Percentiles rank a stretch among this genome's conserved stretches.
These are phyloP conservation scores for Chloropsis hardwickii DNA, from an alignment of 2,113 vertebrate species.

Conservation along the genomic window DNA sequence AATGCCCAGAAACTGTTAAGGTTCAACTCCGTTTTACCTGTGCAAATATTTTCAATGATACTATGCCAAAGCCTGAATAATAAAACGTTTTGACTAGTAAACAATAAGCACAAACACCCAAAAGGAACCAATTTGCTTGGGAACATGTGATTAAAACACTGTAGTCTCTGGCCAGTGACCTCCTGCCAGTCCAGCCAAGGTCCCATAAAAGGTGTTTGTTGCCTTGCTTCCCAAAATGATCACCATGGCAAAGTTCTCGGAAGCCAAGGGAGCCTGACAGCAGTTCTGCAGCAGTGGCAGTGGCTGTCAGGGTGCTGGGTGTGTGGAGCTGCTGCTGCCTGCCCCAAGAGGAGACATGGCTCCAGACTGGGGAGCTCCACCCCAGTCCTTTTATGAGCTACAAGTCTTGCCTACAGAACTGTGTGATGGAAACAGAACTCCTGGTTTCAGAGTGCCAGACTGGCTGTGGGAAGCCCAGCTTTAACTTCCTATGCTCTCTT, in stretches of 20 bases:
- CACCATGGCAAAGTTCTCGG: neutral
- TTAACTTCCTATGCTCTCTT: neutral
- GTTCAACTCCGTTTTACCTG: neutral
- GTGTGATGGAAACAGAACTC: neutral
- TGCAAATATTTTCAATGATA: neutral
- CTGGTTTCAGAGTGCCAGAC: neutral
- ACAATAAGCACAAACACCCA: neutral
- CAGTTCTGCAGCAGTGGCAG: accelerated
- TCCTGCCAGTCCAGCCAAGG: neutral
- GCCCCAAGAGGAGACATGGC: neutral
- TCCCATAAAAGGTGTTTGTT: neutral
- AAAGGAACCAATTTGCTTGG: neutral
- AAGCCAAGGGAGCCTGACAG: accelerated
- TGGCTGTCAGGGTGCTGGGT: too few species aligned
- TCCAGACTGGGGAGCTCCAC: neutral
- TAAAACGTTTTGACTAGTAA: neutral
- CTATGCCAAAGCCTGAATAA: neutral
- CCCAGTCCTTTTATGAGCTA: neutral
- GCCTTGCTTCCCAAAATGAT: neutral
- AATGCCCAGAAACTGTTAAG: neutral
- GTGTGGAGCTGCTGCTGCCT: neutral
- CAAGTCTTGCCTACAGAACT: accelerated
- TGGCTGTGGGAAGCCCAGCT: neutral
- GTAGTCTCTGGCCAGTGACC: neutral
- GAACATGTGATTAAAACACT: neutral